These are phyloP conservation scores for Epinephelus coioides DNA, from an alignment of 2,797 vertebrate genomes.

Conservation along the genomic window DNA sequence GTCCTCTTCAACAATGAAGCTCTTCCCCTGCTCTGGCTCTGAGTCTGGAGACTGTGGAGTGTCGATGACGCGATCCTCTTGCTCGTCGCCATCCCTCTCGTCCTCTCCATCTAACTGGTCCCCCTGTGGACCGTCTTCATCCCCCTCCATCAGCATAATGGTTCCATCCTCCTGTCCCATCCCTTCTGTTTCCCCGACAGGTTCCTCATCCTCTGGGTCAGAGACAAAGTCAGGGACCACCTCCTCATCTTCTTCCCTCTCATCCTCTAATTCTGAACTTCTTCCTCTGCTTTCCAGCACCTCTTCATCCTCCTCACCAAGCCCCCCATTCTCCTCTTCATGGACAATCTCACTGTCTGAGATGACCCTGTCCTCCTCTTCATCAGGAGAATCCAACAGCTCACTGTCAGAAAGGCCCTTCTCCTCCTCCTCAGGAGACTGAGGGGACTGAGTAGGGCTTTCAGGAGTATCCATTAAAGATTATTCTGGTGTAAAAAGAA, in stretches of 20 bases:
- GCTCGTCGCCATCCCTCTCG: constrained; percentile 62
- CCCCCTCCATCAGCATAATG: constrained; percentile 75
- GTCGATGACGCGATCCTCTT: constrained; percentile 80
- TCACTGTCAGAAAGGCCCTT: constrained; percentile 91
- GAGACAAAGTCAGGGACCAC: constrained; percentile 78
- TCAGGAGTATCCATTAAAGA: constrained; percentile 93
- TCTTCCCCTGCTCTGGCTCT: constrained; percentile 81
- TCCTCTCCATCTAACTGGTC: constrained; percentile 43
- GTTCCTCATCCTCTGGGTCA: constrained; percentile 86
- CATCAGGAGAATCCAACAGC: constrained; percentile 84
- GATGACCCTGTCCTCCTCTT: constrained; percentile 86
- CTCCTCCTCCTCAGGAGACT: constrained; percentile 91
- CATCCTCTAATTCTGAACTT: constrained; percentile 78
- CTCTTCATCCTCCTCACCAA: constrained; percentile 71
- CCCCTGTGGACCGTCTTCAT: constrained; percentile 57
- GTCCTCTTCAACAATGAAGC: constrained; percentile 77
- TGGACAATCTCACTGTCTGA: constrained; percentile 91
- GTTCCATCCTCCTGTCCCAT: constrained; percentile 77
- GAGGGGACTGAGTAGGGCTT: constrained; percentile 91
- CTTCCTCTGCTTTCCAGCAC: constrained; percentile 53
- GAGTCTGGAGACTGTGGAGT: constrained; percentile 91
- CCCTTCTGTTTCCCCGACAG: constrained; percentile 56
- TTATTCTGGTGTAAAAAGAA: constrained; percentile 58
- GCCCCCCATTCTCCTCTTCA: constrained; percentile 85
- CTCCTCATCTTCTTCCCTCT: constrained; percentile 85